A percentile compares a stretch with the other conserved stretches of the same genome.
Conservation (phyloP, 2,113 vertebrate genomes). For the Aphyosemion australe region DNA sequence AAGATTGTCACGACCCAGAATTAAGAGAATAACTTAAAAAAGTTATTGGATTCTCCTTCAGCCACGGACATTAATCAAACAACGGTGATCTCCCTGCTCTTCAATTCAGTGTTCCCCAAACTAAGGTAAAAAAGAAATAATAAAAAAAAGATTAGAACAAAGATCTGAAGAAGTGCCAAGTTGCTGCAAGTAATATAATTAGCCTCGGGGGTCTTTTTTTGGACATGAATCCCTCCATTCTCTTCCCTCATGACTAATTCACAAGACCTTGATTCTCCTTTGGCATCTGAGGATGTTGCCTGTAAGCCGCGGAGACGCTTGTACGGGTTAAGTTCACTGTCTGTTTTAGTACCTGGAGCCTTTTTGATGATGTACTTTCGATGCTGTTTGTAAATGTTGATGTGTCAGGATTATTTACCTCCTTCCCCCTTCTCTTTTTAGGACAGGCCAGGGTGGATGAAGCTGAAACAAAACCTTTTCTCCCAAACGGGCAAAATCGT, state of each 20-base stretch:
- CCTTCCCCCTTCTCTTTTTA: not conserved
- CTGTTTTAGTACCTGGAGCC: slow-evolving; percentile 11
- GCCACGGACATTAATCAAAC: slow-evolving; percentile 46
- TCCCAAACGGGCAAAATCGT: not conserved
- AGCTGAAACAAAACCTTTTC: not conserved
- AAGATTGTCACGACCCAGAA: not conserved
- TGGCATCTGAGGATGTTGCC: slow-evolving; percentile 46
- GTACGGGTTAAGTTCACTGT: slow-evolving; percentile 26
- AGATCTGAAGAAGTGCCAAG: slow-evolving; percentile 55
- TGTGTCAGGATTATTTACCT: slow-evolving; percentile 3
- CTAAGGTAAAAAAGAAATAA: slow-evolving; percentile 53
- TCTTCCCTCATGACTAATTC: slow-evolving; percentile 69
- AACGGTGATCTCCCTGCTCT: slow-evolving; percentile 13
- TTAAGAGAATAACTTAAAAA: not conserved
- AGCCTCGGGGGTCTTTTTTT: slow-evolving; percentile 73
- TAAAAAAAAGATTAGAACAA: slow-evolving; percentile 56
- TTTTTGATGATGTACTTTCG: slow-evolving; percentile 23
- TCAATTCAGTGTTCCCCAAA: slow-evolving; percentile 43
- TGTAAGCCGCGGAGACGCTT: slow-evolving; percentile 32
- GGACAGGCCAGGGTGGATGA: not conserved
- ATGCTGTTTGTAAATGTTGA: slow-evolving; percentile 12
- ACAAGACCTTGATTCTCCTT: slow-evolving; percentile 63
- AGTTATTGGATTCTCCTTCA: slow-evolving; percentile 1
- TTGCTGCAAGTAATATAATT: slow-evolving; percentile 74
- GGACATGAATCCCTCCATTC: slow-evolving; percentile 55